Base-by-base conservation (phyloP, 2,797 vertebrate genomes). In the Microhierax caerulescens region DNA sequence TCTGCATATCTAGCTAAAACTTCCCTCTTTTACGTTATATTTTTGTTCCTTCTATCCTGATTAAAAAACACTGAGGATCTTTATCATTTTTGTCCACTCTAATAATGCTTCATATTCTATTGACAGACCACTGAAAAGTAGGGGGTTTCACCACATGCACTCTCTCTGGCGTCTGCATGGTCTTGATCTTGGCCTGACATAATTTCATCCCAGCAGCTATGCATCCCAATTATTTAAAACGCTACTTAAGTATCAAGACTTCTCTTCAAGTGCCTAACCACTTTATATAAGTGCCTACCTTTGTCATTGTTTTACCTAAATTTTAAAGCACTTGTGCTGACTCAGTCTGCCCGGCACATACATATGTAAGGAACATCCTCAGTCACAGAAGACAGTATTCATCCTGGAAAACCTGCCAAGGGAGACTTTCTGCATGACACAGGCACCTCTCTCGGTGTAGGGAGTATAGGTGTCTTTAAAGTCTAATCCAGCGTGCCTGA, bases 61-160 rank as follows among this genome's bases (percentile, higher is more conserved):
- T 47, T 76, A 77, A 12, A 93, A 91, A 80, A 59, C 12, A 77
- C 14, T 1, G 2, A 67, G 9, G 23, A 54, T 34, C n/a, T 70
- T 75, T 73, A 64, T 41, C 0, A 39, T 53, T 80, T 94, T 85
- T 7, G 67, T 84, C 17, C 11, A 80, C 7, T 74, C 25, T 88
- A 70, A 61, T 36, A 79, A 59, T 47, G 39, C 3, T 70, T 91
- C 47, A 47, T 39, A 70, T 78, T 92, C 54, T 74, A 13, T 10
- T n/a, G n/a, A 77, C 4, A 85, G n/a, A 41, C 13, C 20, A 67
- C 53, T 60, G 21, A 51, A 88, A 81, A 85, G 50, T 1, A 36
- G 28, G 3, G 10, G 1, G 1, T 13, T 68, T 76, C 37, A 54
- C n/a, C 7, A 12, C 10, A 21, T 51, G 21, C 2, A 0, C 9